These are phyloP conservation scores for Microtus ochrogaster DNA, from an alignment of 2,113 vertebrate species.

Conservation along the genomic window DNA sequence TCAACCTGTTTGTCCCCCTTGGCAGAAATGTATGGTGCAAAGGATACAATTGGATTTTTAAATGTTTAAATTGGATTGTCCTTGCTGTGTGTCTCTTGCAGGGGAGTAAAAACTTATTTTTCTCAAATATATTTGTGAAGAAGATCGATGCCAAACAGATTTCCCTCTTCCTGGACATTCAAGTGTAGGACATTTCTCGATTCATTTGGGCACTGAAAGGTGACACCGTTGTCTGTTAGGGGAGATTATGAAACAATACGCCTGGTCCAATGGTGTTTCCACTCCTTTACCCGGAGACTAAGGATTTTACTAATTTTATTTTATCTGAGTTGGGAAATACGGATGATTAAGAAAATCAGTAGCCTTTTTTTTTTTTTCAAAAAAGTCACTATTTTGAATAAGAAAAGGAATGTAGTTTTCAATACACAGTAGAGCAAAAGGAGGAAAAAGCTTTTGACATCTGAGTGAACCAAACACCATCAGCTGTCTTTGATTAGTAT, in stretches of 20 bases:
- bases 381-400: constrained; percentile 32
- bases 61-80: not conserved
- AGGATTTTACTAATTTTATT: constrained; percentile 1
- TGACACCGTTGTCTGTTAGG: not conserved
- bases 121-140: constrained; percentile 15
- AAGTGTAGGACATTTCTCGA: not conserved
- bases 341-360: not conserved
- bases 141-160: not conserved
- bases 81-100: constrained; percentile 6
- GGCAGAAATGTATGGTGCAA: constrained; percentile 26
- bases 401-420: constrained; percentile 17
- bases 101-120: constrained; percentile 1
- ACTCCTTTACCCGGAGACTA: not conserved
- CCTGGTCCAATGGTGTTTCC: not conserved
- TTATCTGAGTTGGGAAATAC: not conserved
- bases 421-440: not conserved
- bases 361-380: constrained; percentile 2
- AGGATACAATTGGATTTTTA: not conserved
- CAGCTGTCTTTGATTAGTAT: constrained; percentile 26
- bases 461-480: not conserved
- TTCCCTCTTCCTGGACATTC: not conserved
- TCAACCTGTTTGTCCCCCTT: not conserved
- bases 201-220: not conserved
- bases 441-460: not conserved
- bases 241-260: not conserved